Conservation (phyloP, 2,797 vertebrate species). For the Micropoecilia bifurca region DNA sequence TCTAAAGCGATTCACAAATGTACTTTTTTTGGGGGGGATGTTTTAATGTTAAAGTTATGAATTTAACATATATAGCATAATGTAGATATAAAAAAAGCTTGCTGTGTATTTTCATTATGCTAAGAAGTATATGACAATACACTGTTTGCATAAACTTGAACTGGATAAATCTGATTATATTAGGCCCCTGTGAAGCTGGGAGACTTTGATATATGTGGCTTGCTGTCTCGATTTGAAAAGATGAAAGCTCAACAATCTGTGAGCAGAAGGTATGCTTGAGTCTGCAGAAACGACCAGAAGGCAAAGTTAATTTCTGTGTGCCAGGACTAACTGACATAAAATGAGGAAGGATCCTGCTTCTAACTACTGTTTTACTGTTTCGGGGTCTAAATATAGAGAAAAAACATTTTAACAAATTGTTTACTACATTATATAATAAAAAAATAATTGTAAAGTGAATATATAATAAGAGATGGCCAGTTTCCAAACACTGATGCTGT, state of each 20-base stretch:
- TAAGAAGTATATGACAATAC: slow-evolving; percentile 1
- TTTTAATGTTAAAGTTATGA: neutral
- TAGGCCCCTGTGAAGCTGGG: neutral
- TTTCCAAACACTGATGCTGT: neutral
- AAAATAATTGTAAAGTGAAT: neutral
- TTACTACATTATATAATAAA: neutral
- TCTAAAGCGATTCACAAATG: slow-evolving; percentile 8
- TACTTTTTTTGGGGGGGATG: neutral
- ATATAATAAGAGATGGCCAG: neutral
- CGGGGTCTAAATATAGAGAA: neutral
- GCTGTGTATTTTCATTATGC: neutral
- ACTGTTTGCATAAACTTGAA: neutral
- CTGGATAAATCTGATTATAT: slow-evolving; percentile 3
- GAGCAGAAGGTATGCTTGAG: slow-evolving; percentile 14
- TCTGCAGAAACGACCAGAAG: slow-evolving; percentile 29
- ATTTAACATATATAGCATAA: neutral
- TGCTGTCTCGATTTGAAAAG: slow-evolving; percentile 16
- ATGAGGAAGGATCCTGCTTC: neutral
- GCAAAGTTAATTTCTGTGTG: slow-evolving; percentile 29
- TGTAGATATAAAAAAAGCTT: neutral
- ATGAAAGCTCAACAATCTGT: slow-evolving; percentile 17
- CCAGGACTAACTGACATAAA: slow-evolving; percentile 19
- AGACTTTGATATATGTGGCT: slow-evolving; percentile 18
- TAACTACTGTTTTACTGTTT: slow-evolving; percentile 12
- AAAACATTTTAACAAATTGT: slow-evolving; percentile 7